phyloP scores from a whole-genome alignment of 2,113 vertebrate species.

The Ictidomys tridecemlineatus region DNA sequence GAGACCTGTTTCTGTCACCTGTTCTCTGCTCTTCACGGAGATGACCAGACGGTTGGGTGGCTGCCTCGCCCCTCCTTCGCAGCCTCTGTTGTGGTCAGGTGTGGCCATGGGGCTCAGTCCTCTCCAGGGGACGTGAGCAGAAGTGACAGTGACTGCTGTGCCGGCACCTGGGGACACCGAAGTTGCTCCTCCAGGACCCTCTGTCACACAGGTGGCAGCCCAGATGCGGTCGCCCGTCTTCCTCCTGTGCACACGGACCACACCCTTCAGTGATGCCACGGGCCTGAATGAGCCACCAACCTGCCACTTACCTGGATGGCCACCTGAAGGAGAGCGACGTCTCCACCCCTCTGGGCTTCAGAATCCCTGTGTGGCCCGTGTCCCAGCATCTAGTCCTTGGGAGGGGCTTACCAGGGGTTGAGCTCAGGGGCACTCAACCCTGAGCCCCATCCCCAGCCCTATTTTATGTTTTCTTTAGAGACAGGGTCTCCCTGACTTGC shows the following conservation, averaged over 20 bases:
- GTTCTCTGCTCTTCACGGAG: accelerated
- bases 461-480: too few relatives aligned
- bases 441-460: too few relatives aligned
- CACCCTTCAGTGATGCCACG: background rate
- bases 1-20: too few relatives aligned
- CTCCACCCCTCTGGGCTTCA: background rate
- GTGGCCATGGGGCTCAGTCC: background rate
- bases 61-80: accelerated
- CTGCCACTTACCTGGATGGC: background rate
- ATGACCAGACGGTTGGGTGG: background rate
- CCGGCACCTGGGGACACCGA: background rate
- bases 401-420: too few relatives aligned
- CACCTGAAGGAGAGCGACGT: background rate
- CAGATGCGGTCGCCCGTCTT: background rate
- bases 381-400: background rate
- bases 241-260: too few relatives aligned
- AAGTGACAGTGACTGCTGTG: background rate
- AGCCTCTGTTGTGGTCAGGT: background rate
- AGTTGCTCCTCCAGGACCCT: background rate
- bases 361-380: background rate
- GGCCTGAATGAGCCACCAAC: background rate
- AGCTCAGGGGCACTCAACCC: too few relatives aligned
- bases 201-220: background rate
- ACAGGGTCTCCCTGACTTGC: too few relatives aligned
- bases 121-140: background rate